Evolutionary conservation across 2,888 invertebrate genomes (phyloP).

Genomic region (Zygogramma bicolorata): DNA sequence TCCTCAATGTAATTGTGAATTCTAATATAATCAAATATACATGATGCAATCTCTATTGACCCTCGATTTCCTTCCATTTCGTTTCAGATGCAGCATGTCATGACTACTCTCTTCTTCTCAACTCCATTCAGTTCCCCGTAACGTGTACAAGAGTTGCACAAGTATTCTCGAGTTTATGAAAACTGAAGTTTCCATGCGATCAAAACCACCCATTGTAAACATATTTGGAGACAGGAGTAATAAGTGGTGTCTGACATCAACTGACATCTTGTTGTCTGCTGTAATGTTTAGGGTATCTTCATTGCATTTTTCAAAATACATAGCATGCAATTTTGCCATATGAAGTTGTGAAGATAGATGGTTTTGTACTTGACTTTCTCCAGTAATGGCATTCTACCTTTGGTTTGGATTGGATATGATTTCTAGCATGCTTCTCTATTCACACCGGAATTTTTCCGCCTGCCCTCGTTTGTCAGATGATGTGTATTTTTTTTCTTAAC

Average conservation of each 20-base stretch:
- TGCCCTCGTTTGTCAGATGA: no score
- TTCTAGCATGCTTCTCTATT: no score
- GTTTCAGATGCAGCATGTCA: not conserved
- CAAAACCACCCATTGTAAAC: not conserved
- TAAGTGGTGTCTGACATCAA: not conserved
- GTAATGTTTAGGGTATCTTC: not conserved
- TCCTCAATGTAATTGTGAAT: not conserved
- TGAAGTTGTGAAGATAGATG: not conserved
- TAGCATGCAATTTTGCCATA: no score
- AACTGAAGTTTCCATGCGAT: not conserved
- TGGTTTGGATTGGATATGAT: not conserved
- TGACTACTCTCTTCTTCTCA: not conserved
- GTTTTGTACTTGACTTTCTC: not conserved
- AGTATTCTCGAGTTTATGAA: not conserved
- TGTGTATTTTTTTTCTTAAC: no score
- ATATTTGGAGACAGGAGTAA: not conserved
- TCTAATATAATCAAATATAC: not conserved
- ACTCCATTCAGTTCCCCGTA: not conserved
- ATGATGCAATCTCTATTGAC: not conserved
- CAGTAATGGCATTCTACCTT: not conserved
- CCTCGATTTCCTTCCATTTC: not conserved
- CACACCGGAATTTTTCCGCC: no score
- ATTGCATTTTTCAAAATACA: not conserved
- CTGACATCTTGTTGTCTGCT: not conserved
- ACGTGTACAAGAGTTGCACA: not conserved